Conservation (phyloP, 2,797 vertebrate species). For the Chiroxiphia lanceolata region DNA sequence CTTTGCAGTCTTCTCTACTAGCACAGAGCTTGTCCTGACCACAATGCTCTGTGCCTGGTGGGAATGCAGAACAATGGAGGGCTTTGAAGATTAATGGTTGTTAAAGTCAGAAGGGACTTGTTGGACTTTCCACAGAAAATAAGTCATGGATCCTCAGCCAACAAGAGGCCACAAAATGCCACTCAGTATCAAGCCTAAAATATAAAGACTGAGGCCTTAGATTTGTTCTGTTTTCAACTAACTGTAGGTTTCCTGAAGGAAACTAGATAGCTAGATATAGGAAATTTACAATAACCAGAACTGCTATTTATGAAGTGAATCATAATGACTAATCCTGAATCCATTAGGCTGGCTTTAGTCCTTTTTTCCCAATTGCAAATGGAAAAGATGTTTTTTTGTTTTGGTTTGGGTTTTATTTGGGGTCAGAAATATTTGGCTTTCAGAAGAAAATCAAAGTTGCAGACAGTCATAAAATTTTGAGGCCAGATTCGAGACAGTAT, state of each 20-base stretch:
- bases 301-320: conserved; percentile 23
- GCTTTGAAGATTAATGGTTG: conserved; percentile 25
- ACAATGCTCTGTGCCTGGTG: background rate
- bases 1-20: background rate
- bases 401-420: background rate
- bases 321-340: conserved; percentile 20
- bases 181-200: background rate
- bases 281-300: background rate
- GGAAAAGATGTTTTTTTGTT: background rate
- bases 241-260: conserved; percentile 11
- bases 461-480: background rate
- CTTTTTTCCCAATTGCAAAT: background rate
- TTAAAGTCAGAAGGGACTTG: conserved; percentile 1
- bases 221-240: background rate
- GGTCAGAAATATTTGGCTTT: background rate
- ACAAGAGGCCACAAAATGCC: conserved; percentile 27
- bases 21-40: background rate
- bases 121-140: conserved; percentile 23
- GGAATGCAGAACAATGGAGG: conserved; percentile 7
- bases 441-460: background rate
- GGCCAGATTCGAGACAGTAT: background rate
- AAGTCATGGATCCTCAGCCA: conserved; percentile 9
- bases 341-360: background rate
- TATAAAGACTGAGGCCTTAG: background rate
- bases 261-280: conserved; percentile 20